These are phyloP conservation scores for Cremastinae sp. DNA, from an alignment of 2,888 invertebrate species.

Conservation along the genomic window DNA sequence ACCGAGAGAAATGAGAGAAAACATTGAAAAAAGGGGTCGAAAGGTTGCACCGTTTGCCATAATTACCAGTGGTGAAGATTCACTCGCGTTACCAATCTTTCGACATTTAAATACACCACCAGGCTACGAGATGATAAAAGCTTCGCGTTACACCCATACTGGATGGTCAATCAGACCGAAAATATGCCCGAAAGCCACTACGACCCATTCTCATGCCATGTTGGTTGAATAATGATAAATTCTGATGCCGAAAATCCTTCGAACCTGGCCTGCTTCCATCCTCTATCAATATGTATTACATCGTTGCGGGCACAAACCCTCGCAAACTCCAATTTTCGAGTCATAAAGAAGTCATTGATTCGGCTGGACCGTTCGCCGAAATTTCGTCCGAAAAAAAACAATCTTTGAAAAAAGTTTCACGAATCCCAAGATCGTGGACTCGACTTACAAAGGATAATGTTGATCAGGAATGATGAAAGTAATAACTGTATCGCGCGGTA, in stretches of 20 bases:
- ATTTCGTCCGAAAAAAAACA: constrained; percentile 29
- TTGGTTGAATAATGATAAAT: constrained; percentile 39
- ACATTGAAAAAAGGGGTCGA: constrained; percentile 60
- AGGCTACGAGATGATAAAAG: constrained; percentile 69
- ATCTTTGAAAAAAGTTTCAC: constrained; percentile 15
- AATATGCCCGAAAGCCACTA: not conserved
- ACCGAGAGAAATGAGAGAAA: constrained; percentile 24
- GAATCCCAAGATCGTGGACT: constrained; percentile 36
- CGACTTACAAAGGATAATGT: constrained; percentile 55
- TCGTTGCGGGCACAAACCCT: constrained; percentile 24
- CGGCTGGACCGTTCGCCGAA: constrained; percentile 34
- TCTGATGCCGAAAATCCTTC: constrained; percentile 24
- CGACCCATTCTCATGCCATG: not conserved
- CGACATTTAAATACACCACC: constrained; percentile 75
- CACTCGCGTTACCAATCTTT: constrained; percentile 64
- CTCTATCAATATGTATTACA: constrained; percentile 39
- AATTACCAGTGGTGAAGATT: constrained; percentile 58
- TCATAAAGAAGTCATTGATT: constrained; percentile 57
- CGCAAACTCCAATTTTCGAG: constrained; percentile 62
- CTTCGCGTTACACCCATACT: constrained; percentile 19
- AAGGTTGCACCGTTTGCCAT: constrained; percentile 52
- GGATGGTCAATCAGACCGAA: not conserved
- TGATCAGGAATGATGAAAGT: constrained; percentile 61
- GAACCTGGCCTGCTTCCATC: constrained; percentile 12
- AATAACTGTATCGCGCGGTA: constrained; percentile 61